Evolutionary conservation across 2,888 invertebrate species (phyloP), one percentile per base, ranked within the genome.

Genomic region (Scaptomyza flava): DNA sequence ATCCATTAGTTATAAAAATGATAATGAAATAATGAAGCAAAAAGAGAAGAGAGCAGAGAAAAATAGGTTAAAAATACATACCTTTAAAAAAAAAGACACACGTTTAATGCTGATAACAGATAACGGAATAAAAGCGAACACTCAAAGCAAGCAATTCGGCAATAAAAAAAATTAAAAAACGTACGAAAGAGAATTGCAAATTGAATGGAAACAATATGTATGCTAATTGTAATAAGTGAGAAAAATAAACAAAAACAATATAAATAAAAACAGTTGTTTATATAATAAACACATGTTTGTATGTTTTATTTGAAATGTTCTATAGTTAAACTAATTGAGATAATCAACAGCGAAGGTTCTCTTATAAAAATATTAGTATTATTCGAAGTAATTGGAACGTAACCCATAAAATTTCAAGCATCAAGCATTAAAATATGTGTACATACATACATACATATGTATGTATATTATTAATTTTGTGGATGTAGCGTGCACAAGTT

Each of bases 361-460:
- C 36, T 69, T 47, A 59, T 64, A 65, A 62, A 42, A n/a, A 2
- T 62, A 36, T 14, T 61, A n/a, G 56, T 57, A 63, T 78, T 62
- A 56, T 60, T 60, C 54, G 54, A 56, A 63, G 54, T 65, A 81
- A 83, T 72, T 78, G 69, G 84, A 84, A 88, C 84, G 81, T 81
- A 84, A 86, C 76, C 36, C 14, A 36, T 7, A 36, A 23, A 51
- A 36, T 42, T 27, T 62, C 62, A 46, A 46, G 61, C 62, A 46
- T 14, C 34, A 33, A 14, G 8, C 34, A 42, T 27, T 30, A 31
- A 31, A 7, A 23, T 63, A 54, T 64, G 30, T 7, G 8, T 6
- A 6, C 17, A 17, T 17, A 17, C 17, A 17, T 17, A 17, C 1
- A 30, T 30, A 30, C 6, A 30, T 30, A 30, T 1, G 5, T 30